Base-by-base conservation (phyloP, 2,888 invertebrate species). In the Automeris io region DNA sequence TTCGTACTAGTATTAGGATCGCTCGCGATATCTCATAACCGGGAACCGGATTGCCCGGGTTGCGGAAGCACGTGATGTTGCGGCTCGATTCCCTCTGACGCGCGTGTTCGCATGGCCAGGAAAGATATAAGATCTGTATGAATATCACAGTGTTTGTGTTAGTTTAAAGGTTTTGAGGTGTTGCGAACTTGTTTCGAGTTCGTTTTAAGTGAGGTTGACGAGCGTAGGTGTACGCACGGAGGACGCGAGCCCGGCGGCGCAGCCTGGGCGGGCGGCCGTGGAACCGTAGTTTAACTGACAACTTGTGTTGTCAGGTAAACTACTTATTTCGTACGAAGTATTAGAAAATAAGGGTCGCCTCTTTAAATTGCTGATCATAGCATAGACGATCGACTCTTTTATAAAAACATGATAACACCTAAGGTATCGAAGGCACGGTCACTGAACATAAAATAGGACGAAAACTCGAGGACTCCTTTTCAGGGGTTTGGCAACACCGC, bases 21-120 rank as follows among this genome's bases (percentile, higher is more conserved):
- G 54, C 59, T 60, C 56, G 60, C 67, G 56, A 59, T 59, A 70
- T 75, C 76, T 81, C 80, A 80, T 79, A 73, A 75, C 54, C 55
- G 54, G 47, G 61, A 49, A 41, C 53, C 44, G 49, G 42, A 46
- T 47, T 39, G 45, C 43, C 50, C 50, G 51, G 51, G 51, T 59
- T 54, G 53, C 58, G 54, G 53, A 47, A 55, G 49, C 51, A 57
- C 57, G 51, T 64, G 71, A 70, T 69, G 65, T 61, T 65, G 69
- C 55, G 61, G 45, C 35, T 41, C 49, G 49, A 47, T 42, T 48
- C 51, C 48, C 47, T 46, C 47, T 46, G 61, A 37, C 43, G 50
- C 48, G 49, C 47, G 58, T 51, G 54, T 42, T 62, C 59, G 70
- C 74, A 74, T 74, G 64, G 61, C 73, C 62, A 51, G 55, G 50